Evolutionary conservation across 2,888 invertebrate species (phyloP).

Genomic region (Sipha maydis): DNA sequence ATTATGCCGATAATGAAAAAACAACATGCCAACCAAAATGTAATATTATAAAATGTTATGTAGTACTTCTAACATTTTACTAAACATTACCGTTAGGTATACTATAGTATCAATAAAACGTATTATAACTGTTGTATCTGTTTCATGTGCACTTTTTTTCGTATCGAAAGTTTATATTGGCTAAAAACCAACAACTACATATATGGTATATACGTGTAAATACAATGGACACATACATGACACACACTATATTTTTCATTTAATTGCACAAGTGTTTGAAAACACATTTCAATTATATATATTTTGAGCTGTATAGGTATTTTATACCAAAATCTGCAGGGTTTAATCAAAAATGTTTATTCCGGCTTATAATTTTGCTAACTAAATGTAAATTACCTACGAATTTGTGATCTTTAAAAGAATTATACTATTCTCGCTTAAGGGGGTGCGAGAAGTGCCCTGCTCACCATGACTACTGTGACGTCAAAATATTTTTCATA

Average conservation of each 20-base stretch:
- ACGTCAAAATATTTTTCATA: no score
- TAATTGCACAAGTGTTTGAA: conserved; percentile 48
- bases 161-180: not conserved
- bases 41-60: not conserved
- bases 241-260: not conserved
- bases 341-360: not conserved
- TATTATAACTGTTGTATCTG: not conserved
- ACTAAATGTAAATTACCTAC: not conserved
- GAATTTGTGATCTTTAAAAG: not conserved
- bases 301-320: not conserved
- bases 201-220: not conserved
- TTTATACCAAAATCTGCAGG: conserved; percentile 4
- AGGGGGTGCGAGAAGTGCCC: no score
- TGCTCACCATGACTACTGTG: no score
- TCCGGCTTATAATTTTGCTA: not conserved
- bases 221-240: not conserved
- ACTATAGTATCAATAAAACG: no score
- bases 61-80: not conserved
- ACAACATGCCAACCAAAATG: not conserved
- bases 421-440: not conserved
- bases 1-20: not conserved
- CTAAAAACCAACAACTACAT: not conserved
- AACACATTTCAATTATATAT: conserved; percentile 26
- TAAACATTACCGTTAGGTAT: not conserved
- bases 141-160: not conserved